phyloP scores from a whole-genome alignment of 2,888 invertebrate species.

The Spodoptera picta region DNA sequence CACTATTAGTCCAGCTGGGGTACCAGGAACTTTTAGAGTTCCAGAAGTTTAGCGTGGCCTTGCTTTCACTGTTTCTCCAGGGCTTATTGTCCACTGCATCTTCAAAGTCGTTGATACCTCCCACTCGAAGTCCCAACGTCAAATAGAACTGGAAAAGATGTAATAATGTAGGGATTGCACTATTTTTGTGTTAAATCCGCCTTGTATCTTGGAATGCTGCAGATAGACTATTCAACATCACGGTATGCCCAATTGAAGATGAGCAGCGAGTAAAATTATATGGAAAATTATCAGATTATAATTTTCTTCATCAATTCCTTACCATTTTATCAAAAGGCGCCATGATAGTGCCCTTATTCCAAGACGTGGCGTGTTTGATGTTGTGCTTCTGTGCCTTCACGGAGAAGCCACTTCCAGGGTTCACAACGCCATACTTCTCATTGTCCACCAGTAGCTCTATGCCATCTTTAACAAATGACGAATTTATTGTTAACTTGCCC shows the following conservation, averaged over 20 bases:
- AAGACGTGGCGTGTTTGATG: conserved; percentile 75
- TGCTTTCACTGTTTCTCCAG: conserved; percentile 91
- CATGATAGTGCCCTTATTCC: conserved; percentile 78
- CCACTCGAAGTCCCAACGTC: conserved; percentile 93
- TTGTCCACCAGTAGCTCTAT: conserved; percentile 86
- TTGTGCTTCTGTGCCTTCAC: conserved; percentile 70
- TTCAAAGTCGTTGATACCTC: conserved; percentile 92
- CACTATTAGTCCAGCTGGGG: conserved; percentile 90
- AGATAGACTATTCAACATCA: no score
- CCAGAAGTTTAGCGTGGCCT: conserved; percentile 91
- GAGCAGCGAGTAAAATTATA: no score
- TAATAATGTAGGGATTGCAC: no score
- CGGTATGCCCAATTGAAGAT: no score
- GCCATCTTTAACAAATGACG: conserved; percentile 71
- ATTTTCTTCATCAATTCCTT: conserved; percentile 23
- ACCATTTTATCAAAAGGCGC: conserved; percentile 83
- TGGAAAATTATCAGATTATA: background rate
- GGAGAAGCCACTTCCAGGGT: conserved; percentile 83
- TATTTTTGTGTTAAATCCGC: no score
- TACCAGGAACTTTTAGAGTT: conserved; percentile 86
- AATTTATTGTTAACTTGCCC: no score
- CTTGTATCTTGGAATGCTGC: no score
- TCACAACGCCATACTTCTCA: conserved; percentile 80
- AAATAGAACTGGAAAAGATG: conserved; percentile 90
- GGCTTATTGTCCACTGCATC: conserved; percentile 90